Evolutionary conservation across 2,888 invertebrate genomes (phyloP), one percentile per base, ranked within the genome.

Genomic region (Odontocerum albicorne): DNA sequence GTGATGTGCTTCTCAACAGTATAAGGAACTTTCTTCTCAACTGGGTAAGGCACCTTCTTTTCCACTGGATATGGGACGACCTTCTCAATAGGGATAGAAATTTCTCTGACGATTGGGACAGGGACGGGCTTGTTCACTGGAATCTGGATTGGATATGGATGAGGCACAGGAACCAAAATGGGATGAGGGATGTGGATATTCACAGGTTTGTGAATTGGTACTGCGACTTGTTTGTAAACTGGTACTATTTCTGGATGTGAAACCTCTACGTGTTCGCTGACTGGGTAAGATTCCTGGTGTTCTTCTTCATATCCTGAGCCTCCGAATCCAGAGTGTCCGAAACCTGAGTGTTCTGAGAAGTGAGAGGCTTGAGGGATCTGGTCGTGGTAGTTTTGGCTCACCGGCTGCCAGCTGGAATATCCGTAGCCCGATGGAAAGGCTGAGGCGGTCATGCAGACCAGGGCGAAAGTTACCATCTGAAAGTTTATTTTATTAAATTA

Each of bases 21-120:
- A 16, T 86, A 84, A 1, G 87, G 87, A 2, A 86, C 84, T 1
- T 84, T 83, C 64, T 86, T 87, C 57, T 86, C 79, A 51, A 82
- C 81, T 0, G 86, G 85, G 21, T 85, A 82, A 22, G 83, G 83
- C 0, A 86, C 82, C 2, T 74, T 72, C 64, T 80, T 86, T 61
- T 86, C 85, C 0, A 87, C 85, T 0, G 85, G 83, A 65, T 85
- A 86, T 1, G 87, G 87, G 2, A 87, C 85, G 17, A 86, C 86
- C 65, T 86, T 87, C 64, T 87, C 87, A 0, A 87, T 82, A 0
- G 86, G 86, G 19, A 87, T 79, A 0, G 83, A 80, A 1, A 87
- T 77, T 62, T 86, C 86, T 65, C 85, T 86, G 22, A 86, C 74
- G 2, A 87, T 78, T 1, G 86, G 87, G 1, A 87, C 82, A 0